Base-by-base conservation (phyloP, 2,888 invertebrate genomes). In the Thera britannica region DNA sequence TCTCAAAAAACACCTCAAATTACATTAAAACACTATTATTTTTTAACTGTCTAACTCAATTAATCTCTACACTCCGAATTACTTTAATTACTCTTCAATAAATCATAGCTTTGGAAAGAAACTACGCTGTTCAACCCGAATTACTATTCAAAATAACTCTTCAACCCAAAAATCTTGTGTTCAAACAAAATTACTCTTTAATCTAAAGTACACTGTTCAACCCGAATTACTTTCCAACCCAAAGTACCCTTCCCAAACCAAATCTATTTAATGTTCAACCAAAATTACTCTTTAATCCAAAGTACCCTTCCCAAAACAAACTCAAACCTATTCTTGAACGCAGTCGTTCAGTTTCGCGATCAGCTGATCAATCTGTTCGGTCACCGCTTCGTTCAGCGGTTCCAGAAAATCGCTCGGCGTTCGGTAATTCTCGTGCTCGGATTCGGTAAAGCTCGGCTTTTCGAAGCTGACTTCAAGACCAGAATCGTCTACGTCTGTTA, bases 371-470 rank as follows among this genome's bases (percentile, higher is more conserved):
- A 94, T 93, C 55, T 93, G 92, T 52, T 93, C 88, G 0, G 84
- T 79, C 0, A 93, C 88, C 0, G 88, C 86, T 61, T 89, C 88
- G 59, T 86, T 90, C 73, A 93, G 67, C 0, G 90, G 90, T 51
- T 93, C 92, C 56, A 90, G 58, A 68, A 87, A 90, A 12, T 90
- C 91, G 55, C 83, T 91, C 8, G 92, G 91, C 38, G 92, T 90
- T 73, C 86, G 83, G 74, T 83, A 92, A 58, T 87, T 82, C 60
- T 90, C 92, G 69, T 86, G 83, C 44, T 90, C 89, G 0, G 87
- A 84, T 49, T 90, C 91, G 36, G 82, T 75, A 68, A 90, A 87
- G 49, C 79, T 78, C 72, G 83, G 81, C 65, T 83, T 91, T 61
- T 90, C 91, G 76, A 93, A 93, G 44, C 87, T 83, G 0, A 93